Percentiles rank a stretch among this genome's conserved stretches.
phyloP scores from a whole-genome alignment of 2,888 invertebrate genomes.

The Pocota personata region DNA sequence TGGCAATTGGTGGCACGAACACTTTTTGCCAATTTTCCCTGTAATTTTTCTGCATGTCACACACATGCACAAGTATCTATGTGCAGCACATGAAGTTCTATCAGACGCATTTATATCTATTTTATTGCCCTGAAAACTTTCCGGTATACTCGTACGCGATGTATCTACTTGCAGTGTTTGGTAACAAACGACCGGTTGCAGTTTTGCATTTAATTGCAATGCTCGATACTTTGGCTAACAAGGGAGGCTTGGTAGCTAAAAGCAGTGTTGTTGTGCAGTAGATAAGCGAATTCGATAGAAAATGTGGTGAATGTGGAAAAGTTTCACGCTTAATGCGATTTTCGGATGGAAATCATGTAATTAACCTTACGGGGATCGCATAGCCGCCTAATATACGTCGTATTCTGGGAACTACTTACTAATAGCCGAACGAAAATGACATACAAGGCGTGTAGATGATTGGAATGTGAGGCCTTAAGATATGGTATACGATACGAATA shows the following conservation, averaged over 20 bases:
- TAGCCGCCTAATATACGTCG: constrained; percentile 23
- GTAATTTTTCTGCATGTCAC: constrained; percentile 59
- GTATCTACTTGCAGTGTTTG: not conserved
- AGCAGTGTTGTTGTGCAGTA: constrained; percentile 24
- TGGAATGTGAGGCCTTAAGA: constrained; percentile 14
- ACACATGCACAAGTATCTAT: constrained; percentile 37
- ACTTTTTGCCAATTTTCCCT: constrained; percentile 57
- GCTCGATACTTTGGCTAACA: constrained; percentile 22
- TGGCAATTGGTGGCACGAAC: constrained; percentile 69
- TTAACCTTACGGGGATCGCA: not conserved
- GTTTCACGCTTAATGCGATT: constrained; percentile 45
- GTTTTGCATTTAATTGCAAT: constrained; percentile 70
- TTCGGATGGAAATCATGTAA: constrained; percentile 35
- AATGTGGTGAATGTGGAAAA: constrained; percentile 42
- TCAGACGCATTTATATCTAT: constrained; percentile 73
- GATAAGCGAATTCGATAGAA: constrained; percentile 28
- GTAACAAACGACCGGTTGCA: constrained; percentile 62
- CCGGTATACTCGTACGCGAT: constrained; percentile 18
- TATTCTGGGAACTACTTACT: not conserved
- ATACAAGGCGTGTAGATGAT: not conserved
- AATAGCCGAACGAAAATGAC: constrained; percentile 16
- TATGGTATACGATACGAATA: not conserved
- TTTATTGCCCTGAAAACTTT: constrained; percentile 71
- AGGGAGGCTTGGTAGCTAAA: constrained; percentile 37
- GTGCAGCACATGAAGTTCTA: constrained; percentile 41